These are phyloP conservation scores for Anguilla anguilla DNA, from an alignment of 2,797 vertebrate genomes.

Conservation along the genomic window DNA sequence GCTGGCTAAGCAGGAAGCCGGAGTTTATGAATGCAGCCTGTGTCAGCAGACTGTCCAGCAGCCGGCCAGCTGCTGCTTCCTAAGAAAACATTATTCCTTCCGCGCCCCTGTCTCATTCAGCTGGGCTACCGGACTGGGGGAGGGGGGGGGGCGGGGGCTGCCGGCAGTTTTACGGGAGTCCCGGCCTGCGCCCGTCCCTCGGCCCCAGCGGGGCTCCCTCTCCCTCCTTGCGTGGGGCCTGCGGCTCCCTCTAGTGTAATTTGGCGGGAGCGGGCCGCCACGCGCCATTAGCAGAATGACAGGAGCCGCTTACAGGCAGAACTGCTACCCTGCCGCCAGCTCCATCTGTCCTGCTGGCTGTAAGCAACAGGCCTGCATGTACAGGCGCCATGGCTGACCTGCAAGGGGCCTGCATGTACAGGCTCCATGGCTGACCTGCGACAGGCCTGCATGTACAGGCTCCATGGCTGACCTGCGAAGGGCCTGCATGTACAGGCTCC, in stretches of 20 bases:
- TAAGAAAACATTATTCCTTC: constrained; percentile 21
- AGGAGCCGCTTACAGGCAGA: neutral
- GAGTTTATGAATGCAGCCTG: constrained; percentile 29
- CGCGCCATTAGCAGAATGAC: neutral
- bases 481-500: neutral
- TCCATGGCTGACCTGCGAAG: neutral
- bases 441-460: neutral
- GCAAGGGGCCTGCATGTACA: no score
- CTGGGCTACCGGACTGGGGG: neutral
- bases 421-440: no score
- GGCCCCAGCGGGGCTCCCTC: no score
- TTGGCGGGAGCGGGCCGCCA: neutral
- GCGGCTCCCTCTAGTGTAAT: neutral
- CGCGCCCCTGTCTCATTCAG: neutral
- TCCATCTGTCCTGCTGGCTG: no score
- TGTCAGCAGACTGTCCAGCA: constrained; percentile 42
- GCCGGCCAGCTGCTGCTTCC: constrained; percentile 28
- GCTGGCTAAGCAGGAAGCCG: constrained; percentile 39
- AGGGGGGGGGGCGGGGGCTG: neutral
- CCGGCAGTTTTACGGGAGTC: neutral
- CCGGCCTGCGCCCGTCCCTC: neutral
- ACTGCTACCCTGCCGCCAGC: neutral
- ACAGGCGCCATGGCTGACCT: no score
- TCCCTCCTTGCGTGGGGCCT: neutral
- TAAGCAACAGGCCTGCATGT: no score